phyloP scores from a whole-genome alignment of 2,113 vertebrate genomes.

The Zosterops lateralis region DNA sequence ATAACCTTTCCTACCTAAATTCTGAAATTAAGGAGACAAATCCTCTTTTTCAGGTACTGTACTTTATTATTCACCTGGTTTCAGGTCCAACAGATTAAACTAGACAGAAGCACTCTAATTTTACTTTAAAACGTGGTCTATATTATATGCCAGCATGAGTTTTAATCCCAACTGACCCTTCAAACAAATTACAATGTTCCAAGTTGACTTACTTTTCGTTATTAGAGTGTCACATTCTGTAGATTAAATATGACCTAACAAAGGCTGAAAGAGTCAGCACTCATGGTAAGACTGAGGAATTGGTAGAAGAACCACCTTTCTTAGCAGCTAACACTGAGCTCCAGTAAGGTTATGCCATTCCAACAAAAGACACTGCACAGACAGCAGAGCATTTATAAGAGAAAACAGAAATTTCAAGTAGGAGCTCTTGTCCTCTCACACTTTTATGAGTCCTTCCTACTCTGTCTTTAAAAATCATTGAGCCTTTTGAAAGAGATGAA shows the following conservation, averaged over 20 bases:
- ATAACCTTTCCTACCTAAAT: background rate
- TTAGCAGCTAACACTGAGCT: background rate
- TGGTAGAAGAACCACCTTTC: background rate
- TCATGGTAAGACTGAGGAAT: background rate
- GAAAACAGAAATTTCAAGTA: background rate
- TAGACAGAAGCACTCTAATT: background rate
- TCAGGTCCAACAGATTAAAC: background rate
- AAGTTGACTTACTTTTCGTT: background rate
- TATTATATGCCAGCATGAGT: background rate
- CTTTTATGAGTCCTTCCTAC: background rate
- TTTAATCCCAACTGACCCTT: background rate
- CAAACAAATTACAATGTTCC: rapidly evolving
- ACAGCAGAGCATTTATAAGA: background rate
- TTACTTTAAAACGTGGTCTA: background rate
- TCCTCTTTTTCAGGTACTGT: background rate
- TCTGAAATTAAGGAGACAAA: background rate
- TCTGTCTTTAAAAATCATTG: background rate
- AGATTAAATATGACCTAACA: rapidly evolving
- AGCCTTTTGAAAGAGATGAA: background rate
- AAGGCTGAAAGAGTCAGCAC: background rate
- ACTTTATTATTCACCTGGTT: background rate
- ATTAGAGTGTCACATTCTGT: rapidly evolving
- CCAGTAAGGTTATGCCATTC: background rate
- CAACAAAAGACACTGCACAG: background rate
- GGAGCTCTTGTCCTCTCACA: background rate